Percentiles rank a stretch among this genome's conserved stretches.
Conservation (phyloP, 2,797 vertebrate genomes). For the Fringilla coelebs region DNA sequence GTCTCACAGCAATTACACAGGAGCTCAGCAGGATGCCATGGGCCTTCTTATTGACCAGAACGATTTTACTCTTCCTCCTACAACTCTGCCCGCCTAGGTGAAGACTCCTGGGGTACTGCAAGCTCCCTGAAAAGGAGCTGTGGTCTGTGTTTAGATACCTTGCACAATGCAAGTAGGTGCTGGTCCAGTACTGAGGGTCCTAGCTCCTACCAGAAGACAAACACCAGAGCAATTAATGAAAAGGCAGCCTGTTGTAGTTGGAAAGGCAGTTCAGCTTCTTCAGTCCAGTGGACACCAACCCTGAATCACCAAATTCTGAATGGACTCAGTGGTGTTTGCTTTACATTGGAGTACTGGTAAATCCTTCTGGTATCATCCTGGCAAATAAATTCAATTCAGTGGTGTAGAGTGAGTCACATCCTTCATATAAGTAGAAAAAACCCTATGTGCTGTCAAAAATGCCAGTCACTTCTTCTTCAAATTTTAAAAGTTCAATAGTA, state of each 20-base stretch:
- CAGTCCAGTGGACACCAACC: background rate
- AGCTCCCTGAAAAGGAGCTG: background rate
- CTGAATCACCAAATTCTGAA: background rate
- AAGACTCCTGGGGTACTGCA: background rate
- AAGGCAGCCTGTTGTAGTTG: background rate
- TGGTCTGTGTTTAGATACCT: background rate
- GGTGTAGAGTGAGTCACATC: background rate
- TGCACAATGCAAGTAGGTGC: too few relatives aligned
- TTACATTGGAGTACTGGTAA: background rate
- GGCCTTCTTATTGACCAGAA: too few relatives aligned
- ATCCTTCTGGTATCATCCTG: background rate
- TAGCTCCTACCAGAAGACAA: background rate
- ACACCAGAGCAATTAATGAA: background rate
- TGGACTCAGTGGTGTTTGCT: background rate
- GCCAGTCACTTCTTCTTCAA: too few relatives aligned
- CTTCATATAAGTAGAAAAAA: background rate
- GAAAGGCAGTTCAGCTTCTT: background rate
- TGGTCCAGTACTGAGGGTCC: background rate
- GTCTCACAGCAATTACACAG: background rate
- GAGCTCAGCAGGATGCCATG: background rate
- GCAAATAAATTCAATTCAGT: background rate
- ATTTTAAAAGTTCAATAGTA: too few relatives aligned
- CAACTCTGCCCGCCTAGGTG: background rate
- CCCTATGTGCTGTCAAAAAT: background rate
- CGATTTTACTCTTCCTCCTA: background rate